Conservation (phyloP, 53 echinoderm and acorn worm genomes). For the Hippasteria phrygiana region DNA sequence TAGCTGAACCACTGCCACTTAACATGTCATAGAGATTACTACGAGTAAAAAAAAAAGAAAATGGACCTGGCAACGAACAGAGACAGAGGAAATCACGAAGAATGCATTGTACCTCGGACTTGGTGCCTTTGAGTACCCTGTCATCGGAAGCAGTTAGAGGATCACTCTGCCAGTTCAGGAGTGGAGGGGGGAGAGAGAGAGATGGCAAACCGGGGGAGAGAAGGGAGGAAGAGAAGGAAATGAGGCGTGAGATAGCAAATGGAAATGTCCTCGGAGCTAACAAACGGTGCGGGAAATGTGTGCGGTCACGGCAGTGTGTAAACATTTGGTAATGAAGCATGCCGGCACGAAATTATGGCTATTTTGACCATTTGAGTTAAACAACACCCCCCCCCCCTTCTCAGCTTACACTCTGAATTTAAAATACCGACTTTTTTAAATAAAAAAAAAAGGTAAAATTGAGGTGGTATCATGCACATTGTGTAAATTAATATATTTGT, state of each 20-base stretch:
- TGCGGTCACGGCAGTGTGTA: neutral
- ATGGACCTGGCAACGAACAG: too few relatives aligned
- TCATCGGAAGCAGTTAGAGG: constrained; percentile 31
- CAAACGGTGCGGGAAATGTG: neutral
- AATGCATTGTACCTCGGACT: constrained; percentile 40
- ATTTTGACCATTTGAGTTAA: too few relatives aligned
- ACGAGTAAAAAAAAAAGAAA: neutral
- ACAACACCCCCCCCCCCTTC: too few relatives aligned
- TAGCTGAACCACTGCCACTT: constrained; percentile 11
- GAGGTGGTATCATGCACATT: too few relatives aligned
- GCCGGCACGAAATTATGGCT: too few relatives aligned
- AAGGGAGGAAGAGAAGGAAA: constrained; percentile 24
- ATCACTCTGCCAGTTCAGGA: constrained; percentile 20
- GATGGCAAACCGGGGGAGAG: neutral
- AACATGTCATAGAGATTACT: neutral
- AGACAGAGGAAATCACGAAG: neutral
- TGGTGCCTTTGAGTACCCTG: constrained; percentile 43
- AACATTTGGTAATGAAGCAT: too few relatives aligned
- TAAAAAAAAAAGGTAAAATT: too few relatives aligned
- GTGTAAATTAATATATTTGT: too few relatives aligned
- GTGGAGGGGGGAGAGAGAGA: neutral
- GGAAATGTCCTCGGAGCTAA: neutral
- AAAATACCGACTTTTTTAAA: too few relatives aligned
- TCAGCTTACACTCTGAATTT: too few relatives aligned
- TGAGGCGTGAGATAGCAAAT: constrained; percentile 61